These are phyloP conservation scores for Columba janthina DNA, from an alignment of 2,113 vertebrate species.

Conservation along the genomic window DNA sequence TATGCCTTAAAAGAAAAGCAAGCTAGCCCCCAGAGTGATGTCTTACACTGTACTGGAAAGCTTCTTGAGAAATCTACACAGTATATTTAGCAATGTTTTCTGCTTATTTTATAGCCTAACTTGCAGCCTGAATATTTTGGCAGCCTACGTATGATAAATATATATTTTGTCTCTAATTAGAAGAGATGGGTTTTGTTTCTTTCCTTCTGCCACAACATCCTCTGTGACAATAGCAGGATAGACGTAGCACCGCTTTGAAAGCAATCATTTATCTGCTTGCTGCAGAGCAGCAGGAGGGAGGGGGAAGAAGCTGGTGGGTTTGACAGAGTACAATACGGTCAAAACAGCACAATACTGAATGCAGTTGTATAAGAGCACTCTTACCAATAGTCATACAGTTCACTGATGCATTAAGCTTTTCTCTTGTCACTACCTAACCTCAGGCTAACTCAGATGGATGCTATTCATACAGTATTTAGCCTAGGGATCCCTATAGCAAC, in stretches of 20 bases:
- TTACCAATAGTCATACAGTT: slow-evolving; percentile 26
- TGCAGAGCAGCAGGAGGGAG: slow-evolving; percentile 32
- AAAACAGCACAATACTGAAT: slow-evolving; percentile 25
- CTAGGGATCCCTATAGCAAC: slow-evolving; percentile 51
- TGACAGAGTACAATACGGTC: slow-evolving; percentile 6
- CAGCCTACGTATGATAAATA: background rate
- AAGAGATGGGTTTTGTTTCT: slow-evolving; percentile 25
- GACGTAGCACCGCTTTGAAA: background rate
- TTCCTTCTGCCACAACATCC: background rate
- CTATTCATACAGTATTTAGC: slow-evolving; percentile 14
- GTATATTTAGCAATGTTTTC: background rate
- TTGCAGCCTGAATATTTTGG: slow-evolving; percentile 38
- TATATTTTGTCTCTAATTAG: slow-evolving; percentile 1
- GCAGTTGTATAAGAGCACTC: background rate
- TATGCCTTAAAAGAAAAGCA: background rate
- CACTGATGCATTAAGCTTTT: slow-evolving; percentile 20
- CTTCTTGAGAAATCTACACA: background rate
- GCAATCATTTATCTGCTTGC: slow-evolving; percentile 32
- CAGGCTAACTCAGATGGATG: slow-evolving; percentile 42
- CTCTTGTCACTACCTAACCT: background rate
- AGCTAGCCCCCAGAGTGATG: background rate
- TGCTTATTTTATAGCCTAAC: slow-evolving; percentile 11
- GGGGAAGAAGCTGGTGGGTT: background rate
- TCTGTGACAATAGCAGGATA: background rate
- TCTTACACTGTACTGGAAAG: background rate